Conservation (phyloP, 1,140 invertebrate species). For the Hyposmocoma kahamanoa region DNA sequence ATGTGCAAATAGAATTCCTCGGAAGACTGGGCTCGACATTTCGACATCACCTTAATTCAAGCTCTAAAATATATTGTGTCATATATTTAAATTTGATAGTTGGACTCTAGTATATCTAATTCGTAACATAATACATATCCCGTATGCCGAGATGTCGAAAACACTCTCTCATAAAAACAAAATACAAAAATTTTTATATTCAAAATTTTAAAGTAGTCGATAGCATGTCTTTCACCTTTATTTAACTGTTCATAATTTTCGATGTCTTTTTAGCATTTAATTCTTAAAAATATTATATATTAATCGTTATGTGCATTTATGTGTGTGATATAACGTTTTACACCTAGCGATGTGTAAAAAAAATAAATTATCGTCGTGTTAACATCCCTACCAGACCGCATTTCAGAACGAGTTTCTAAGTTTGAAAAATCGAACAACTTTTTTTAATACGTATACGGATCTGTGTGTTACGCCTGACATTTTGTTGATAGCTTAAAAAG, state of each 20-base stretch:
- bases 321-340: constrained; percentile 41
- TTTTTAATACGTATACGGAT: constrained; percentile 55
- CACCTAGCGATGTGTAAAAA: constrained; percentile 29
- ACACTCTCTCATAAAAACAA: constrained; percentile 43
- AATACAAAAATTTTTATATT: constrained; percentile 68
- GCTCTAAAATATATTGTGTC: no score
- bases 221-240: constrained; percentile 52
- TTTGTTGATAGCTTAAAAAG: constrained; percentile 67
- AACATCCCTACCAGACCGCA: constrained; percentile 55
- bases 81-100: no score
- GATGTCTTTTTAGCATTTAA: constrained; percentile 54
- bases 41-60: no score
- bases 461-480: constrained; percentile 56
- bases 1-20: constrained; percentile 40
- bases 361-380: constrained; percentile 37
- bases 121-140: constrained; percentile 63
- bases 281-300: constrained; percentile 31
- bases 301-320: constrained; percentile 65
- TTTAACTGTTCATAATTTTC: constrained; percentile 53
- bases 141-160: constrained; percentile 50
- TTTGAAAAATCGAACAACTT: constrained; percentile 49
- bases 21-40: constrained; percentile 42
- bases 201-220: constrained; percentile 70
- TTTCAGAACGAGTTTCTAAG: constrained; percentile 39
- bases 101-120: constrained; percentile 11